Base-by-base conservation (phyloP, 2,797 vertebrate genomes). In the Falco novaeseelandiae region DNA sequence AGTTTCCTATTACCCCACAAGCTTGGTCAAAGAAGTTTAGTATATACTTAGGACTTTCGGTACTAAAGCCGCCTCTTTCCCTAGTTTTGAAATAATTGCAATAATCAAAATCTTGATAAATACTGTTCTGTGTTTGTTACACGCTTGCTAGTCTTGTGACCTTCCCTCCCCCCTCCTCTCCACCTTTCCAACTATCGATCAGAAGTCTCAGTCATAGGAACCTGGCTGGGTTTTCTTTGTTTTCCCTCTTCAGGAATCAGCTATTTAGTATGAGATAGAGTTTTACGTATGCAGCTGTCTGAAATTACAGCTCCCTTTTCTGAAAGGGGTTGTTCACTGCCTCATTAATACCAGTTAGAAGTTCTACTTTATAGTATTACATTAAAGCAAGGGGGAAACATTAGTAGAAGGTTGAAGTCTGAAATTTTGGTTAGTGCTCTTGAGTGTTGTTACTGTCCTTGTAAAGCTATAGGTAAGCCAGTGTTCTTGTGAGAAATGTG, bases 241-340 rank as follows among this genome's bases (percentile, higher is more conserved):
- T 80, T 71, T 67, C 15, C 14, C 34, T 79, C 19, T 77, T 89
- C 87, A 87, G 49, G 54, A 88, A 77, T 71, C 70, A 81, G 57
- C 51, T 90, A 6, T 89, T 93, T 86, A 78, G 48, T 82, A 59
- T 2, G 25, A 93, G 73, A 57, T 57, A 42, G 85, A 89, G 58
- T 89, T 96, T 95, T 93, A 88, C 7, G 49, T 52, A 63, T 14
- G 48, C 21, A 87, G 67, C 74, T 97, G 61, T 80, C 73, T 93
- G 55, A 93, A 96, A 61, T 65, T 71, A 46, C 72, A 70, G 34
- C 8, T 2, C 6, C 15, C 12, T 32, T 85, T 83, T 52, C 59
- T 48, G 81, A 54, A 87, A 59, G 52, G 74, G 29, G 26, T 48
- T 84, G 42, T 93, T 92, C 52, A 65, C 44, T 94, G 82, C 71